Percentiles rank a stretch among this genome's conserved stretches.
phyloP scores from a whole-genome alignment of 1,140 invertebrate genomes.

The Pachyrhynchus sulphureomaculatus region DNA sequence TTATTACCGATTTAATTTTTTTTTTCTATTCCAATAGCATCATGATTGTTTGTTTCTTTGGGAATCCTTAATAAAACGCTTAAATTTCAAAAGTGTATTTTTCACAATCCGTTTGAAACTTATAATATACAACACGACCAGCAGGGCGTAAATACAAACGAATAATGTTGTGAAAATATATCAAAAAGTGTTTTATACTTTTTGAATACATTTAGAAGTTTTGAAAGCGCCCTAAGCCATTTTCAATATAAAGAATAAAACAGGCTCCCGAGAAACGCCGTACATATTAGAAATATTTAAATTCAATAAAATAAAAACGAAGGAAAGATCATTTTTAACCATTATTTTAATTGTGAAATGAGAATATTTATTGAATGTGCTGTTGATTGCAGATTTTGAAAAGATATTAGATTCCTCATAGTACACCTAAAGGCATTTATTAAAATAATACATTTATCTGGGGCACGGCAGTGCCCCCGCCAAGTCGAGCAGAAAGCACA shows the following conservation, averaged over 20 bases:
- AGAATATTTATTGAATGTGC: no score
- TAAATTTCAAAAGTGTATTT: no score
- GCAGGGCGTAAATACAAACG: constrained; percentile 27
- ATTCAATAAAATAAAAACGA: no score
- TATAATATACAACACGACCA: constrained; percentile 12
- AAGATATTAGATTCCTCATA: no score
- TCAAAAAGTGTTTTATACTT: constrained; percentile 41
- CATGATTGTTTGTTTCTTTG: neutral
- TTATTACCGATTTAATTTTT: no score
- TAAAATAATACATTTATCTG: no score
- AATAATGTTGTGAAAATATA: constrained; percentile 36
- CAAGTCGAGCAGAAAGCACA: no score
- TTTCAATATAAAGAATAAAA: constrained; percentile 39
- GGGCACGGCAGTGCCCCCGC: no score
- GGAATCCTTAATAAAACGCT: neutral
- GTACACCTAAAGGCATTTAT: no score
- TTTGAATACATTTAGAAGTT: constrained; percentile 41
- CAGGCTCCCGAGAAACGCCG: constrained; percentile 11
- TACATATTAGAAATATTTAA: constrained; percentile 34
- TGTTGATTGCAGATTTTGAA: no score
- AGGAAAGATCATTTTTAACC: no score
- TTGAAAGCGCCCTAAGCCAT: constrained; percentile 34
- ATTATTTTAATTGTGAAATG: no score
- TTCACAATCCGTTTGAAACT: neutral
- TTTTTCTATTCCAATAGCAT: neutral